Base-by-base conservation (phyloP, 2,113 vertebrate species). In the Paedocypris sp. region DNA sequence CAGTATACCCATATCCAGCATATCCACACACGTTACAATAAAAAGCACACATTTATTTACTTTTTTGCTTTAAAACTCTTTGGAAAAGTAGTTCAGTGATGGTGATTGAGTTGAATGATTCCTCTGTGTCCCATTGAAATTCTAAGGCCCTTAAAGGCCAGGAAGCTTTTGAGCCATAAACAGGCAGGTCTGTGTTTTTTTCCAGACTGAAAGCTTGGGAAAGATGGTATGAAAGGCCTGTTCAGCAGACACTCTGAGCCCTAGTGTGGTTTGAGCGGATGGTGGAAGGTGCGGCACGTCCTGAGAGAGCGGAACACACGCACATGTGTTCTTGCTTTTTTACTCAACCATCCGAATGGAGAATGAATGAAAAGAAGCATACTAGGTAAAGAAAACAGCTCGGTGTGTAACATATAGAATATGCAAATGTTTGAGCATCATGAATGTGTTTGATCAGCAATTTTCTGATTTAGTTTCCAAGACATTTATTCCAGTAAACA, bases 151-250 rank as follows among this genome's bases (percentile, higher is more conserved):
- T 51, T 12, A 32, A 20, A 16, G n/a, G 8, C 13, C 33, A 38
- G 33, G 20, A 26, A 35, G 32, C 26, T 35, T 33, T 16, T 31
- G 31, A 45, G 46, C 22, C 11, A 9, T 65, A 45, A 66, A 70
- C 43, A 66, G 59, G 28, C 51, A 38, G 19, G 25, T 36, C 51
- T 70, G 62, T 70, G 58, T 70, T 38, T 62, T 48, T n/a, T 35
- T 42, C 7, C 8, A 26, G 35, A 42, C 60, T 62, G 48, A 10
- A 62, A 16, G 19, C 36, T 52, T 50, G 41, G 20, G 33, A 60
- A 22, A 18, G 13, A 12, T 12, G 36, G 45, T 51, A 70, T 70
- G 51, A 70, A 70, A 62, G 68, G 38, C 38, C 51, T 15, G 50
- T 70, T 70, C 31, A 64, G 16, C 66, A 25, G 39, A 51, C 47